Conservation (phyloP, 2,113 vertebrate species). For the Perca flavescens region DNA sequence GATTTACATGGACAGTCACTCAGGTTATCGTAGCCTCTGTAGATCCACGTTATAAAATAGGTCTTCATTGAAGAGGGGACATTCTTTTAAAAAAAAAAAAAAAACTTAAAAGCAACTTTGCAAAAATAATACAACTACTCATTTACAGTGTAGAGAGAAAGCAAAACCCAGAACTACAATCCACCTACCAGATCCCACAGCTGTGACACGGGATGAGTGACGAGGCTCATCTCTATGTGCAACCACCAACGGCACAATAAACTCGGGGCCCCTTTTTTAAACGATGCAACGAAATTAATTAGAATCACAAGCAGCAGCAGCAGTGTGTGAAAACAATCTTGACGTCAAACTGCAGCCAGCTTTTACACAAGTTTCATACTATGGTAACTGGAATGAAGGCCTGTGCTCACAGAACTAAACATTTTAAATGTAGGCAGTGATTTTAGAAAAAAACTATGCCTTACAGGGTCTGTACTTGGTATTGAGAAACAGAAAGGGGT, state of each 20-base stretch:
- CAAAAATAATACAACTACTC: not conserved
- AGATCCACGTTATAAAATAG: constrained; percentile 25
- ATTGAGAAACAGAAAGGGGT: too few relatives aligned
- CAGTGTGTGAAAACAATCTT: not conserved
- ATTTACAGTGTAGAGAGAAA: constrained; percentile 4
- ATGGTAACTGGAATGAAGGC: not conserved
- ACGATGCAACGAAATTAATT: not conserved
- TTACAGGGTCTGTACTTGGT: too few relatives aligned
- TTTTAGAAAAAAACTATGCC: not conserved
- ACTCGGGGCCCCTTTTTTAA: constrained; percentile 47
- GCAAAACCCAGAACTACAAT: not conserved
- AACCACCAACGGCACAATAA: not conserved
- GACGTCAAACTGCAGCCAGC: too few relatives aligned
- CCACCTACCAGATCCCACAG: not conserved
- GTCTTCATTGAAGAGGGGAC: not conserved
- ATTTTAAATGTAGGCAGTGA: not conserved
- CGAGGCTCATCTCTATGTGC: not conserved
- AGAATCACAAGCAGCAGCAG: not conserved
- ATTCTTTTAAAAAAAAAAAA: constrained; percentile 3
- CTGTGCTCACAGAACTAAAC: not conserved
- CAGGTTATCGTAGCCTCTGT: not conserved
- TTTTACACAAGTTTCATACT: too few relatives aligned
- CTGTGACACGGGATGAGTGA: not conserved
- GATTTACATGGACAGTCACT: constrained; percentile 23
- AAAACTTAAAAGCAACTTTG: not conserved